Evolutionary conservation across 2,888 invertebrate genomes (phyloP).

Genomic region (Chrysomela aeneicollis): DNA sequence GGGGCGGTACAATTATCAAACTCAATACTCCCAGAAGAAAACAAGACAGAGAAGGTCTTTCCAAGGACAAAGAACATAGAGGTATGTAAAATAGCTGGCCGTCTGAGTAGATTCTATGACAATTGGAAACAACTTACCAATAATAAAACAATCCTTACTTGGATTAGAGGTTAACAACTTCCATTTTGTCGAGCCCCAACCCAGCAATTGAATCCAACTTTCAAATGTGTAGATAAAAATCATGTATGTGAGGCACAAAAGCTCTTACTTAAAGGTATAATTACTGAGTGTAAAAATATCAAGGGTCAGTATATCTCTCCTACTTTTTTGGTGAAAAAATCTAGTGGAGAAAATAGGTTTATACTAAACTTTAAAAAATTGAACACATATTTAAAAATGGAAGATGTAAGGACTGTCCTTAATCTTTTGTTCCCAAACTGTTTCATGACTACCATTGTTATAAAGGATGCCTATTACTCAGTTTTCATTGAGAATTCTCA

Average conservation of each 20-base stretch:
- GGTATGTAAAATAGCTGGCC: not conserved
- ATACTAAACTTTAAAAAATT: constrained; percentile 41
- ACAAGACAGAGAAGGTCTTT: not conserved
- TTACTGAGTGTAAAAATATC: not conserved
- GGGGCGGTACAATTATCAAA: not conserved
- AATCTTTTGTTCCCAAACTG: constrained; percentile 32
- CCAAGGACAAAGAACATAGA: not conserved
- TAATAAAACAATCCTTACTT: not conserved
- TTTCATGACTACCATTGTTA: constrained; percentile 31
- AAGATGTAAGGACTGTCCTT: constrained; percentile 39
- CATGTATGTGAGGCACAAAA: not conserved
- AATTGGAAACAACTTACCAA: not conserved
- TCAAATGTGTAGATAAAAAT: not conserved
- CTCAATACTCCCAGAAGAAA: not conserved
- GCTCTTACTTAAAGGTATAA: not conserved
- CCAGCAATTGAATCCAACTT: not conserved
- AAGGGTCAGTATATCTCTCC: constrained; percentile 11
- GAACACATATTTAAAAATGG: constrained; percentile 45
- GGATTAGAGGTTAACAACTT: constrained; percentile 17
- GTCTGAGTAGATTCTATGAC: not conserved
- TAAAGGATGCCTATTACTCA: constrained; percentile 42
- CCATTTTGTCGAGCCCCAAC: not conserved
- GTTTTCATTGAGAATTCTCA: constrained; percentile 37
- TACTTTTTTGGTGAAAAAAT: constrained; percentile 28
- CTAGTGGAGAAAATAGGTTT: constrained; percentile 30